Percentiles rank a stretch among this genome's conserved stretches.
Evolutionary conservation across 2,113 vertebrate species (phyloP).

Genomic region (Onychostruthus taczanowskii): DNA sequence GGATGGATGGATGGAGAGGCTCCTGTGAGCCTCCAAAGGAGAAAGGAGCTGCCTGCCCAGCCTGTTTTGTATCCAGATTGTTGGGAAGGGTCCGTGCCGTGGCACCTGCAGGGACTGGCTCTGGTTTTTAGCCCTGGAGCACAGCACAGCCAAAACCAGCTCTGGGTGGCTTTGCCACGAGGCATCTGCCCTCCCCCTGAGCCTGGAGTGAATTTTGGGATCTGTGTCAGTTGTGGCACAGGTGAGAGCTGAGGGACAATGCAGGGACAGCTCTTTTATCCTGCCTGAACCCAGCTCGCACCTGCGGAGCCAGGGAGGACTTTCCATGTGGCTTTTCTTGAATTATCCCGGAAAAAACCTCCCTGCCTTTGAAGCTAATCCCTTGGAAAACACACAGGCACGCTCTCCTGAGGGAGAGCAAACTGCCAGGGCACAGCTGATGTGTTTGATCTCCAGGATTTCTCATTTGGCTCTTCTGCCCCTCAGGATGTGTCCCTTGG

Average conservation of each 20-base stretch:
- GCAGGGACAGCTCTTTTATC: neutral
- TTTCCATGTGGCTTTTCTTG: neutral
- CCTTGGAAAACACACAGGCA: neutral
- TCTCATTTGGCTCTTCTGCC: neutral
- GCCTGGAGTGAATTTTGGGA: neutral
- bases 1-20: neutral
- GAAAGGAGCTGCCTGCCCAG: neutral
- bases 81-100: rapidly evolving
- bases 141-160: neutral
- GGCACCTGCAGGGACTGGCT: neutral
- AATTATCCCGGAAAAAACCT: neutral
- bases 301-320: neutral
- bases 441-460: neutral
- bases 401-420: neutral
- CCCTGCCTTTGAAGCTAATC: constrained; percentile 23
- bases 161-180: neutral
- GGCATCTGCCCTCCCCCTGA: neutral
- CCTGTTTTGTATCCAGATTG: neutral
- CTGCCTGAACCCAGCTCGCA: neutral
- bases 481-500: neutral
- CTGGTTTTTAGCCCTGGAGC: rapidly evolving
- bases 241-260: neutral
- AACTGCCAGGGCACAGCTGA: neutral
- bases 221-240: neutral
- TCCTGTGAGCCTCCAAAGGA: neutral